These are phyloP conservation scores for Nephrotoma guestfalica DNA, from an alignment of 2,888 invertebrate genomes.

Conservation along the genomic window DNA sequence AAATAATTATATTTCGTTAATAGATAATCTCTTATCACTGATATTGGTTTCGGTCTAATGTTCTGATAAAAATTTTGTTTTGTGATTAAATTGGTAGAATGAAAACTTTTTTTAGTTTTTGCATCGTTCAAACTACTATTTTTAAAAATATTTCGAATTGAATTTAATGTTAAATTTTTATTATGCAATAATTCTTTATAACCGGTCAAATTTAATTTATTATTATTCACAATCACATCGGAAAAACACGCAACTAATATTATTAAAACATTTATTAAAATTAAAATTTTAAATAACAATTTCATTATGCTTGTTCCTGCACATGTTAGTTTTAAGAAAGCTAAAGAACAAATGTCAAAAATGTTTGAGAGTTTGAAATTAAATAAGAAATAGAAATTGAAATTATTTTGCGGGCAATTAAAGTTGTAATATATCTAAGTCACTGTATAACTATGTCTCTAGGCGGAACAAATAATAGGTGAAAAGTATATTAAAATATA, in stretches of 20 bases:
- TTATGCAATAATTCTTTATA: background rate
- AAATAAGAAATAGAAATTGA: background rate
- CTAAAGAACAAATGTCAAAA: background rate
- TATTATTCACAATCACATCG: background rate
- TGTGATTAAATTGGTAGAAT: background rate
- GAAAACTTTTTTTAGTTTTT: background rate
- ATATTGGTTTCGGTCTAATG: background rate
- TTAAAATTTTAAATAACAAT: background rate
- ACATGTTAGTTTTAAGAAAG: background rate
- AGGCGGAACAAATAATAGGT: background rate
- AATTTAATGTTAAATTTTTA: background rate
- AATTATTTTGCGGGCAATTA: background rate
- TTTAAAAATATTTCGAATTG: background rate
- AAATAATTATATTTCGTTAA: background rate
- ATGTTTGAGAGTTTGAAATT: background rate
- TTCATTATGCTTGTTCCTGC: background rate
- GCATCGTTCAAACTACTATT: background rate
- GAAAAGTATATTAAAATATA: background rate
- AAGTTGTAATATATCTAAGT: background rate
- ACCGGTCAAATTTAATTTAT: background rate
- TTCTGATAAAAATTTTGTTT: background rate
- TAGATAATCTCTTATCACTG: background rate
- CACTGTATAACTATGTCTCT: background rate
- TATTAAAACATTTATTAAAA: background rate
- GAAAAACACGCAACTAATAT: background rate